A percentile compares a stretch with the other conserved stretches of the same genome.
Evolutionary conservation across 2,113 vertebrate species (phyloP).

Genomic region (Calonectris borealis): DNA sequence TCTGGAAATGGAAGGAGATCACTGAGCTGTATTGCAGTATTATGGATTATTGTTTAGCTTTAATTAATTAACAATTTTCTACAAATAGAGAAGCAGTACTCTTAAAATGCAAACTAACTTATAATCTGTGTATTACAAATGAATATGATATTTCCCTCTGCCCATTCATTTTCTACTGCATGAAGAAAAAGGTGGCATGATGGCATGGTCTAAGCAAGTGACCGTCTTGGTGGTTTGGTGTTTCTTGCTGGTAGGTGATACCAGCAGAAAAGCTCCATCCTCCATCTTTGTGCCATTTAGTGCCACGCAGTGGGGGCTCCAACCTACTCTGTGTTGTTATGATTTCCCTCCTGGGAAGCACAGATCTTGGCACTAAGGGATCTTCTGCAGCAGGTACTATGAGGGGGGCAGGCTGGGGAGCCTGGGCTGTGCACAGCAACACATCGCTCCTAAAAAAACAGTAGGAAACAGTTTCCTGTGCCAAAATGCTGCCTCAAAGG

Average conservation of each 20-base stretch:
- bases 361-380: neutral
- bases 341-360: neutral
- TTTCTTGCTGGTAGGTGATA: neutral
- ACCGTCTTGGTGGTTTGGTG: neutral
- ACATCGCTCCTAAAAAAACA: accelerated
- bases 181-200: neutral
- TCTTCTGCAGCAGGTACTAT: neutral
- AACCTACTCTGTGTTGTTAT: accelerated
- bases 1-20: neutral
- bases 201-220: neutral
- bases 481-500: neutral
- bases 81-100: neutral
- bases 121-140: neutral
- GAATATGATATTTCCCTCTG: neutral
- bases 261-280: neutral
- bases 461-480: neutral
- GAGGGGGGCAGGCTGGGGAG: neutral
- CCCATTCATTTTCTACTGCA: neutral
- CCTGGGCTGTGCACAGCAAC: neutral
- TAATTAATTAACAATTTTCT: neutral
- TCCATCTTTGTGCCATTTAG: neutral
- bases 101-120: neutral
- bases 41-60: neutral
- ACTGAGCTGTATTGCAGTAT: neutral
- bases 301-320: neutral